phyloP scores from a whole-genome alignment of 1,140 invertebrate species.

The Drosophila suzukii region DNA sequence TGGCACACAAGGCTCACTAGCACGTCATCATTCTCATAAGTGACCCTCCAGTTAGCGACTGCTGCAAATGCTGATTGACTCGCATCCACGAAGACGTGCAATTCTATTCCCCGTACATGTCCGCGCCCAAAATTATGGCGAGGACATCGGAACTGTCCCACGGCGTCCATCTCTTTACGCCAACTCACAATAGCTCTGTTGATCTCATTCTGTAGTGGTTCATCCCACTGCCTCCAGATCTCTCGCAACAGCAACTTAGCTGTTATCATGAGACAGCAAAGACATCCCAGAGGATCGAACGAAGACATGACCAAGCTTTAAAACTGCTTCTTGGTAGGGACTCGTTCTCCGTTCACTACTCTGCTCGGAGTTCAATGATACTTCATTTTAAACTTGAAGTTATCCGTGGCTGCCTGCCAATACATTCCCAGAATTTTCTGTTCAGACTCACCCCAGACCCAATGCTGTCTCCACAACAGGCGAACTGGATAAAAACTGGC shows the following conservation, averaged over 20 bases:
- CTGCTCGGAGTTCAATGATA: slow-evolving; percentile 6
- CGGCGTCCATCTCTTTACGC: slow-evolving; percentile 4
- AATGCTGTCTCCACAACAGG: neutral
- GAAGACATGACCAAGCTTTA: neutral
- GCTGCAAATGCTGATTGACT: slow-evolving; percentile 31
- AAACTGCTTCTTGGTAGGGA: too few relatives aligned
- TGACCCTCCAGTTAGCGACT: slow-evolving; percentile 36
- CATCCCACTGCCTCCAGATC: slow-evolving; percentile 10
- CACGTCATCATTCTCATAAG: neutral
- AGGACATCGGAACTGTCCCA: neutral
- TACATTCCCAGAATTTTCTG: neutral
- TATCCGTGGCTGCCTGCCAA: neutral
- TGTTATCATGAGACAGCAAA: neutral
- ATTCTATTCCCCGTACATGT: neutral
- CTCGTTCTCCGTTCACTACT: neutral
- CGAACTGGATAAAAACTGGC: slow-evolving; percentile 2
- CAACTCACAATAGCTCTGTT: neutral
- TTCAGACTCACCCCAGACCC: neutral
- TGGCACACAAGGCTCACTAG: slow-evolving; percentile 37
- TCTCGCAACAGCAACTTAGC: slow-evolving; percentile 3
- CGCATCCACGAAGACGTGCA: slow-evolving; percentile 38
- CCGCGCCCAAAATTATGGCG: neutral
- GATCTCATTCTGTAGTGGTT: neutral
- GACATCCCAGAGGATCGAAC: neutral
- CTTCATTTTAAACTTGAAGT: slow-evolving; percentile 3